These are phyloP conservation scores for Julus scandinavius DNA, from an alignment of 2,888 invertebrate genomes.

Conservation along the genomic window DNA sequence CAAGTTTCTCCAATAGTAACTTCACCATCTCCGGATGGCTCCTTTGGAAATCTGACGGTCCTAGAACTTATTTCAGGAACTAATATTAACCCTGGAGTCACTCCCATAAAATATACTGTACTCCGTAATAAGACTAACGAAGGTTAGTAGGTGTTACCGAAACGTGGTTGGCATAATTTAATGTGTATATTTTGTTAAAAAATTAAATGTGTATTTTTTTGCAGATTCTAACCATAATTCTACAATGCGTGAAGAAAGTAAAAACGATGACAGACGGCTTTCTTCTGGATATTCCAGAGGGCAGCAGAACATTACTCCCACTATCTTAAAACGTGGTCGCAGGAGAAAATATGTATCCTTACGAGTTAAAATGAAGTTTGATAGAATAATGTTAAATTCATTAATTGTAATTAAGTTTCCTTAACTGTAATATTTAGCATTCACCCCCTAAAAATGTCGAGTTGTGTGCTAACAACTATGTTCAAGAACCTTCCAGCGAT, in stretches of 20 bases:
- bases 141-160: background rate
- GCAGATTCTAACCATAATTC: background rate
- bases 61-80: conserved; percentile 63
- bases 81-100: conserved; percentile 61
- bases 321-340: background rate
- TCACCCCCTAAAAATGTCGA: background rate
- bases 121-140: background rate
- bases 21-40: background rate
- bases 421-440: background rate
- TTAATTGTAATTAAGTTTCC: background rate
- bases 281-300: background rate
- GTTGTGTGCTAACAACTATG: background rate
- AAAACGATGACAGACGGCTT: background rate
- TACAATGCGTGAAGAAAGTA: background rate
- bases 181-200: background rate
- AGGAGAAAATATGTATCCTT: conserved; percentile 35
- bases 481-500: background rate
- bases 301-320: background rate
- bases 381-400: background rate
- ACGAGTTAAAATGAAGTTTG: background rate
- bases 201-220: background rate
- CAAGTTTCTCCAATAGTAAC: conserved; percentile 49
- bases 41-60: conserved; percentile 63
- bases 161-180: no score
- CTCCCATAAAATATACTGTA: conserved; percentile 61